Base-by-base conservation (phyloP, 64 coral and sea anemone species). In the Porites australiensis region DNA sequence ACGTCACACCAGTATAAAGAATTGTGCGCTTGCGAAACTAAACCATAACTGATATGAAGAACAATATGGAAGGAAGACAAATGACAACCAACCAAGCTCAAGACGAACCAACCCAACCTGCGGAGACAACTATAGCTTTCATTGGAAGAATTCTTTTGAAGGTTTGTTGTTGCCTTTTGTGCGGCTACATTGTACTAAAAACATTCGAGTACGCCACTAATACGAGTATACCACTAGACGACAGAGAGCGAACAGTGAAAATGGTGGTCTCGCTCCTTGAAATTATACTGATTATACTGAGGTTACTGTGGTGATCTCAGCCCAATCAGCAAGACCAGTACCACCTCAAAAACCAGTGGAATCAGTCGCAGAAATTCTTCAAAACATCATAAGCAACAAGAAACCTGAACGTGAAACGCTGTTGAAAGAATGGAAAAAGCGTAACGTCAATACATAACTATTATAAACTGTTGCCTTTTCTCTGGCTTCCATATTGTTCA, bases 361-460 rank as follows among this genome's bases (percentile, higher is more conserved):
- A 86, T 52, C 82, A 77, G 51, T 92, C 21, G 2, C 72, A 0
- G 70, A 86, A n/a, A 44, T 91, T 91, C 89, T 91, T 21, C 80
- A 92, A 85, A 62, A 67, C 0, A 27, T 92, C 2, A 77, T 86
- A 5, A 53, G 0, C 4, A 86, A 93, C 51, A 84, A 47, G 79
- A 84, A 91, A 84, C 74, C 67, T 74, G 89, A 91, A 21, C 59
- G 89, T 83, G 74, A 87, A 15, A 93, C 79, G 91, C 46, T 70
- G 18, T 13, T 87, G 44, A 93, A n/a, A n/a, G 61, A 87, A 74
- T 93, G 82, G 72, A 93, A 87, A 72, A 87, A 87, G 87, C 53
- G 53, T 55, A 55, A 55, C 53, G 53, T 55, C 53, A 7, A 5
- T 55, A 55, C 53, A 11, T 7, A 55, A 55, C 53, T 37, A 37